Evolutionary conservation across 2,113 vertebrate genomes (phyloP).

Genomic region (Cheilinus undulatus): DNA sequence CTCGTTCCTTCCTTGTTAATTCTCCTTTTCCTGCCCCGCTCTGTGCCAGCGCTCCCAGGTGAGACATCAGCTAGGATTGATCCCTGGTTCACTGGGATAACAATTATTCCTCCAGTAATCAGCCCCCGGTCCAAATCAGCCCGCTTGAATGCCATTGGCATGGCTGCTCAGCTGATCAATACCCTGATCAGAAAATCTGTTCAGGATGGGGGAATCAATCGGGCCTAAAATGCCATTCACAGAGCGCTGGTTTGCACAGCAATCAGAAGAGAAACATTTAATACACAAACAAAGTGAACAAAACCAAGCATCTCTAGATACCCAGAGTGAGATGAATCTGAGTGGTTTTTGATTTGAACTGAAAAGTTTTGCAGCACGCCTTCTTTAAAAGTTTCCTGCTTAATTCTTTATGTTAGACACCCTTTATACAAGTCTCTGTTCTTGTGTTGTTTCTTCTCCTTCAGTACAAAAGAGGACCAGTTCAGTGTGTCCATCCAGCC

Average conservation of each 20-base stretch:
- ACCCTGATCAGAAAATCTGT: slow-evolving; percentile 90
- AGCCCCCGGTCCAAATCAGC: slow-evolving; percentile 91
- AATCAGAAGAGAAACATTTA: slow-evolving; percentile 75
- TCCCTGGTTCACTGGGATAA: slow-evolving; percentile 93
- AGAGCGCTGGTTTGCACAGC: slow-evolving; percentile 84
- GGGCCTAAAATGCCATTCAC: slow-evolving; percentile 88
- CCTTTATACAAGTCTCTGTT: not conserved
- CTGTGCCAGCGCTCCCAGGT: slow-evolving; percentile 86
- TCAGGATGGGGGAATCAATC: slow-evolving; percentile 90
- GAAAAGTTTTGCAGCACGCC: not conserved
- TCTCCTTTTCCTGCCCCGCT: slow-evolving; percentile 47
- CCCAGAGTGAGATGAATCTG: not conserved
- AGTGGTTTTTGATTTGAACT: not conserved
- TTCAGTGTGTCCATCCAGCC: slow-evolving; percentile 94
- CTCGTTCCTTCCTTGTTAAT: slow-evolving; percentile 62
- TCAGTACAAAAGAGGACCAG: slow-evolving; percentile 91
- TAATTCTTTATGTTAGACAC: not conserved
- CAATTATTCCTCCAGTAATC: slow-evolving; percentile 98
- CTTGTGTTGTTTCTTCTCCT: not conserved
- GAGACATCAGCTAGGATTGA: slow-evolving; percentile 94
- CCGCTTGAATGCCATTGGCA: slow-evolving; percentile 94
- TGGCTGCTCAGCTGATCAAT: slow-evolving; percentile 88
- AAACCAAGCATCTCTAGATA: not conserved
- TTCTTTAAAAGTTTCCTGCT: not conserved
- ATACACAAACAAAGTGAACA: slow-evolving; percentile 32